A percentile compares a stretch with the other conserved stretches of the same genome.
phyloP scores from a whole-genome alignment of 2,797 vertebrate genomes.

The Myotis findleyi region DNA sequence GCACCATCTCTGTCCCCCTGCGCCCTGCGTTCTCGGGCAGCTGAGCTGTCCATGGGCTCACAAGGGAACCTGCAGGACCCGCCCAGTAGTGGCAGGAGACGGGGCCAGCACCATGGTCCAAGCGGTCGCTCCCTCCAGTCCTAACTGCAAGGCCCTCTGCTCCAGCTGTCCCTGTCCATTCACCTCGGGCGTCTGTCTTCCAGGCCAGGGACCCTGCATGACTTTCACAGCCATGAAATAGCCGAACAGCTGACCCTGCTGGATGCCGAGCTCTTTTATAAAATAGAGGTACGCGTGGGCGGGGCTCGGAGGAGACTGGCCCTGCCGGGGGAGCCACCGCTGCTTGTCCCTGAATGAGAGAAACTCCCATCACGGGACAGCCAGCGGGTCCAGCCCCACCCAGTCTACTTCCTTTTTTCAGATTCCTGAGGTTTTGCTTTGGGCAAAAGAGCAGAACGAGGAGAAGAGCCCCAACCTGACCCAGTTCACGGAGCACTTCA shows the following conservation, averaged over 20 bases:
- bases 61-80: neutral
- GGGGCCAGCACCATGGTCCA: neutral
- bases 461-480: slow-evolving; percentile 99
- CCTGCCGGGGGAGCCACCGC: neutral
- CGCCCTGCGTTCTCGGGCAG: neutral
- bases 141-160: rapidly evolving
- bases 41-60: neutral
- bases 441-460: slow-evolving; percentile 99
- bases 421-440: slow-evolving; percentile 99
- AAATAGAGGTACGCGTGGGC: slow-evolving; percentile 92
- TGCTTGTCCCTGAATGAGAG: neutral
- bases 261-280: slow-evolving; percentile 98
- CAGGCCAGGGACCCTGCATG: slow-evolving; percentile 98
- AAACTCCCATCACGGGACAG: rapidly evolving
- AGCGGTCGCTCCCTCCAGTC: neutral
- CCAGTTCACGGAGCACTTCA: slow-evolving; percentile 99
- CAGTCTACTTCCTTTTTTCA: slow-evolving; percentile 76
- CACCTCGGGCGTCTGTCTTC: slow-evolving; percentile 17
- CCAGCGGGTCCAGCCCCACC: neutral
- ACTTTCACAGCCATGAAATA: slow-evolving; percentile 98
- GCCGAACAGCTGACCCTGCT: slow-evolving; percentile 98
- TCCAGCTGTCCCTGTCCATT: rapidly evolving
- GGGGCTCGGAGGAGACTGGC: neutral
- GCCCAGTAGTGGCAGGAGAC: neutral
- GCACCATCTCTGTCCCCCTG: neutral